These are phyloP conservation scores for Apolygus lucorum DNA, from an alignment of 1,140 invertebrate genomes.

Conservation along the genomic window DNA sequence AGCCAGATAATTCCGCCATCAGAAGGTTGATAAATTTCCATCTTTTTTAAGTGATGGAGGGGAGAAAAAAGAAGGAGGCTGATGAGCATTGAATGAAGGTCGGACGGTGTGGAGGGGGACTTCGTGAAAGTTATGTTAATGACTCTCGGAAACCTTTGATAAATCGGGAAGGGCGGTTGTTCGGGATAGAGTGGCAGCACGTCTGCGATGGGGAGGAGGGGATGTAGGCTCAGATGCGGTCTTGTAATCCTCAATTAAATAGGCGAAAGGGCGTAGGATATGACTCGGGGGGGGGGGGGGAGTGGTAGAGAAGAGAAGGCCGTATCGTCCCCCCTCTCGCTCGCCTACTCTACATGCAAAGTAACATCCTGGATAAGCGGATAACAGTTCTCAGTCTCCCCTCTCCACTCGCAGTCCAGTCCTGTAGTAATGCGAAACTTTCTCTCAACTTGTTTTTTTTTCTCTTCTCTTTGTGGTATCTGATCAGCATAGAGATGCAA, in stretches of 20 bases:
- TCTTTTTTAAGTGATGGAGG: not conserved
- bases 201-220: not conserved
- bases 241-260: constrained; percentile 15
- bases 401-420: not conserved
- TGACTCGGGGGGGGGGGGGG: not conserved
- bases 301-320: not conserved
- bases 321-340: not conserved
- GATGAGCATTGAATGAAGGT: constrained; percentile 7
- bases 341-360: constrained; percentile 7
- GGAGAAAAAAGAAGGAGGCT: not conserved
- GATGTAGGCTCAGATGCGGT: constrained; percentile 7
- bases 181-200: no score
- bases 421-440: no score
- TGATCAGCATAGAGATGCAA: not conserved
- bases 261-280: not conserved
- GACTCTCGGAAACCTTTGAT: constrained; percentile 10
- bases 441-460: not conserved
- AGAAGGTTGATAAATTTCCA: not conserved
- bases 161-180: constrained; percentile 2
- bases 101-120: not conserved
- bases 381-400: constrained; percentile 7
- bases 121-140: constrained; percentile 17
- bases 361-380: constrained; percentile 10
- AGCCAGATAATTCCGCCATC: no score
- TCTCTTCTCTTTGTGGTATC: not conserved